Percentiles rank a stretch among this genome's conserved stretches.
These are phyloP conservation scores for Acleris cristana DNA, from an alignment of 2,888 invertebrate genomes.

Conservation along the genomic window DNA sequence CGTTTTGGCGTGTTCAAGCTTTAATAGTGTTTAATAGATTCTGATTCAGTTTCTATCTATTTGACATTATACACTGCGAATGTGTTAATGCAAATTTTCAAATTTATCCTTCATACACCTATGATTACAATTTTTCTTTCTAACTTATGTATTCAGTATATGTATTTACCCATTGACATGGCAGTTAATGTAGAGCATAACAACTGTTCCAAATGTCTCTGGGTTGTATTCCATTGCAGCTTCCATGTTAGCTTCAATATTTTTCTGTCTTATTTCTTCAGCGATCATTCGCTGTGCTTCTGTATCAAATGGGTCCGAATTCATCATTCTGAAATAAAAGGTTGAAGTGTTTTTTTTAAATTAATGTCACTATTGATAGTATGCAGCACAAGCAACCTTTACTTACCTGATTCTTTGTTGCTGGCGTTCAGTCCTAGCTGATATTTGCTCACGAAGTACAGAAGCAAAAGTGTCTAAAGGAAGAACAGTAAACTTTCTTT, in stretches of 20 bases:
- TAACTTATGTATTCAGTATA: not conserved
- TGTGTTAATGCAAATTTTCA: too few species aligned
- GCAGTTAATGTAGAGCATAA: constrained; percentile 99
- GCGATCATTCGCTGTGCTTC: constrained; percentile 97
- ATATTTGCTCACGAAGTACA: constrained; percentile 92
- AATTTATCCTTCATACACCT: too few species aligned
- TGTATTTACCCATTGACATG: constrained; percentile 92
- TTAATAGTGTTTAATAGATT: too few species aligned
- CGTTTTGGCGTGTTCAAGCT: too few species aligned
- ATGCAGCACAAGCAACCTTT: not conserved
- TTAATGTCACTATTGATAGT: not conserved
- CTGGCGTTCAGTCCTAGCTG: constrained; percentile 91
- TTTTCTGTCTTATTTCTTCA: constrained; percentile 97
- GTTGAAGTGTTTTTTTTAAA: not conserved
- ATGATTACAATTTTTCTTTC: too few species aligned
- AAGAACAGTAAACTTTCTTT: constrained; percentile 41
- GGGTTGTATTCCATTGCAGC: constrained; percentile 99
- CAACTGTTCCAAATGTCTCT: constrained; percentile 98
- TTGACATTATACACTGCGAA: too few species aligned
- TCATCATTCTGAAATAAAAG: constrained; percentile 87
- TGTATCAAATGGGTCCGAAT: constrained; percentile 97
- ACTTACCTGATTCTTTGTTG: constrained; percentile 86
- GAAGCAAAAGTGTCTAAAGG: constrained; percentile 89
- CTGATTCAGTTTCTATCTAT: too few species aligned
- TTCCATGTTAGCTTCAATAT: constrained; percentile 99